phyloP scores from a whole-genome alignment of 2,113 vertebrate species.

The Bos taurus region ARS-UCD2.0 NC_037331.1:101405501-101406000 shows the following conservation, averaged over 20 bases:
- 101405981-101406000: neutral
- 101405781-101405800: neutral
- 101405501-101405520: neutral
- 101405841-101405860: neutral
- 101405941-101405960: neutral
- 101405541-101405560: neutral
- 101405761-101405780: neutral
- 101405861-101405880: neutral
- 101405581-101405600: neutral
- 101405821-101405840: neutral
- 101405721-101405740: neutral
- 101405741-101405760: neutral
- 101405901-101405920: neutral
- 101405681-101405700: neutral
- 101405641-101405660: neutral
- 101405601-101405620: neutral
- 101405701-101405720: neutral
- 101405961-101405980: neutral
- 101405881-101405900: neutral
- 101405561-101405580: neutral
- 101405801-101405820: neutral
- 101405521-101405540: neutral
- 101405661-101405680: neutral
- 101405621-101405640: neutral
- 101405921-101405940: neutral